A percentile compares a stretch with the other conserved stretches of the same genome.
Evolutionary conservation across 2,888 invertebrate genomes (phyloP).

Genomic region (Dicycla oo): DNA sequence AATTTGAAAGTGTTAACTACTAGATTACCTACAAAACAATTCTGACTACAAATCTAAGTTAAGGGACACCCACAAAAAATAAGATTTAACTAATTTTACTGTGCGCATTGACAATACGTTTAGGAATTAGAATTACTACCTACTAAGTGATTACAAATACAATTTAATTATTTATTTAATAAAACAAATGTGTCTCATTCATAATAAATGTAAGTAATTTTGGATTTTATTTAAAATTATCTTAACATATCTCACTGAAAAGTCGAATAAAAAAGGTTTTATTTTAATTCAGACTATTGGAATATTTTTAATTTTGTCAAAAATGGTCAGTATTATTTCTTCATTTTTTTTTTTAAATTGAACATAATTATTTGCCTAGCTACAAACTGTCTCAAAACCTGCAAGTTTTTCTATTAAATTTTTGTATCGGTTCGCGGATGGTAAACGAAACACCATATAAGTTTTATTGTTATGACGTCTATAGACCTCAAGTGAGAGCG

Average conservation of each 20-base stretch:
- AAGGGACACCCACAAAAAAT: slow-evolving; percentile 74
- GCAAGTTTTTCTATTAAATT: neutral
- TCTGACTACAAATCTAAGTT: slow-evolving; percentile 69
- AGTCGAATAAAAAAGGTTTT: neutral
- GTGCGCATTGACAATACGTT: slow-evolving; percentile 87
- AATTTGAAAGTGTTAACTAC: slow-evolving; percentile 52
- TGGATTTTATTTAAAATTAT: neutral
- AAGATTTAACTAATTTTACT: slow-evolving; percentile 78
- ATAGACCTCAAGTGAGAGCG: too few relatives aligned
- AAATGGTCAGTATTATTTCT: neutral
- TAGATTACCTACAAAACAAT: slow-evolving; percentile 69
- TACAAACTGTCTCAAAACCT: neutral
- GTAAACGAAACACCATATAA: too few relatives aligned
- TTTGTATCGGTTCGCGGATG: too few relatives aligned
- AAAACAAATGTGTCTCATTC: slow-evolving; percentile 1
- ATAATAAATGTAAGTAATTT: neutral
- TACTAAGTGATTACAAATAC: slow-evolving; percentile 68
- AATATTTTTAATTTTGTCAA: neutral
- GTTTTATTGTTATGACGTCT: too few relatives aligned
- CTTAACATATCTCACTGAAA: neutral
- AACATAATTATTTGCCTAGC: neutral
- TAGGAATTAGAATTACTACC: slow-evolving; percentile 77
- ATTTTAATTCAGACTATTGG: neutral
- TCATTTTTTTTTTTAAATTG: too few relatives aligned
- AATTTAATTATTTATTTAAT: slow-evolving; percentile 38